A percentile compares a stretch with the other conserved stretches of the same genome.
These are phyloP conservation scores for Serripes groenlandicus DNA, from an alignment of 2,888 invertebrate genomes.

Conservation along the genomic window DNA sequence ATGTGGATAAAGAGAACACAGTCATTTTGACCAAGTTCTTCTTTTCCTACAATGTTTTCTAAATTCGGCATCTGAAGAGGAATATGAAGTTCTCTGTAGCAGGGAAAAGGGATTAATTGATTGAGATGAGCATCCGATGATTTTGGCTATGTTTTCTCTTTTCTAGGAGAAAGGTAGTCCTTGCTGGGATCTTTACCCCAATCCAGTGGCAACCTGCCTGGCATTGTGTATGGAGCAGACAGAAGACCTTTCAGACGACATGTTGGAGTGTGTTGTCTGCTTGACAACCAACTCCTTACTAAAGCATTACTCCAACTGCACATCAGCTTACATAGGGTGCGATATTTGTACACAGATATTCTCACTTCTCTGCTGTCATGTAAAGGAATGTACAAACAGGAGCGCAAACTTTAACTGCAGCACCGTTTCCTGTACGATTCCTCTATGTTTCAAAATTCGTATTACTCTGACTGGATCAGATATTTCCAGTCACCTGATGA, in stretches of 20 bases:
- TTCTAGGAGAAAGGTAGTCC: constrained; percentile 38
- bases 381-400: constrained; percentile 43
- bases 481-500: constrained; percentile 37
- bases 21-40: not conserved
- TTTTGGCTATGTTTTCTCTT: not conserved
- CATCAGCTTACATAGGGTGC: constrained; percentile 39
- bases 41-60: constrained; percentile 10
- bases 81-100: not conserved
- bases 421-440: not conserved
- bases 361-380: constrained; percentile 60
- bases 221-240: constrained; percentile 15
- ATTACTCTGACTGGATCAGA: constrained; percentile 9
- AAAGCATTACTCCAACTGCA: constrained; percentile 67
- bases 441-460: constrained; percentile 38
- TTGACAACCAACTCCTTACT: constrained; percentile 42
- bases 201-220: constrained; percentile 33
- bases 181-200: constrained; percentile 10
- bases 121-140: not conserved
- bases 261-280: constrained; percentile 46
- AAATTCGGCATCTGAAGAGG: not conserved
- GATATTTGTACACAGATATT: constrained; percentile 62
- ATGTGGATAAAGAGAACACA: not conserved
- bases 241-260: constrained; percentile 39
- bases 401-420: not conserved
- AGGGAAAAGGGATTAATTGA: too few species aligned